These are phyloP conservation scores for Ornithoptera alexandrae DNA, from an alignment of 2,888 invertebrate species.

Conservation along the genomic window DNA sequence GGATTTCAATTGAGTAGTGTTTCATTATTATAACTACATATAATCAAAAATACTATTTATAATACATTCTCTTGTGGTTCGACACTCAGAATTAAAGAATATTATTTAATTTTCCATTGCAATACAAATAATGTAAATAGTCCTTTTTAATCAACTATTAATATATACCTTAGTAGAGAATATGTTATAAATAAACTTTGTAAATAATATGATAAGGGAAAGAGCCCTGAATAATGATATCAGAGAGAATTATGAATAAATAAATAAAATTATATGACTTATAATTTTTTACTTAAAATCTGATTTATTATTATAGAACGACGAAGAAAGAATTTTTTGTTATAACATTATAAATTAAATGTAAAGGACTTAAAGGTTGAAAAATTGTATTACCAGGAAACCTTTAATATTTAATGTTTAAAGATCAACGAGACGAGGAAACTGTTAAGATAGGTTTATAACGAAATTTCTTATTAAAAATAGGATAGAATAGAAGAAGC, in stretches of 20 bases:
- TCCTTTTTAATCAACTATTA: too few species aligned
- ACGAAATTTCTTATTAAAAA: not conserved
- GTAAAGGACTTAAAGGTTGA: not conserved
- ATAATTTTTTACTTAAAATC: too few species aligned
- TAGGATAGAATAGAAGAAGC: too few species aligned
- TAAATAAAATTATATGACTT: too few species aligned
- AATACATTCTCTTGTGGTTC: not conserved
- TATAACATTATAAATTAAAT: not conserved
- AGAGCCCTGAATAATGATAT: too few species aligned
- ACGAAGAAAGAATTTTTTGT: not conserved
- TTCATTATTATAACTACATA: not conserved
- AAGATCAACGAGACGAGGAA: not conserved
- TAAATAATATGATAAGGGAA: too few species aligned
- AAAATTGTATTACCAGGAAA: conserved; percentile 1
- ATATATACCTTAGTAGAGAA: too few species aligned
- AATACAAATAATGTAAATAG: too few species aligned
- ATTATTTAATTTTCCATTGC: too few species aligned
- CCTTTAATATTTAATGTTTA: not conserved
- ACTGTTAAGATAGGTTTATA: not conserved
- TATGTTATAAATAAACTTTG: too few species aligned
- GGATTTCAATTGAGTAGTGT: not conserved
- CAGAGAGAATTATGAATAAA: too few species aligned
- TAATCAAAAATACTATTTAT: not conserved
- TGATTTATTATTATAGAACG: too few species aligned
- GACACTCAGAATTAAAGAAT: not conserved